Base-by-base conservation (phyloP, 2,888 invertebrate species). In the Epinotia bilunana region DNA sequence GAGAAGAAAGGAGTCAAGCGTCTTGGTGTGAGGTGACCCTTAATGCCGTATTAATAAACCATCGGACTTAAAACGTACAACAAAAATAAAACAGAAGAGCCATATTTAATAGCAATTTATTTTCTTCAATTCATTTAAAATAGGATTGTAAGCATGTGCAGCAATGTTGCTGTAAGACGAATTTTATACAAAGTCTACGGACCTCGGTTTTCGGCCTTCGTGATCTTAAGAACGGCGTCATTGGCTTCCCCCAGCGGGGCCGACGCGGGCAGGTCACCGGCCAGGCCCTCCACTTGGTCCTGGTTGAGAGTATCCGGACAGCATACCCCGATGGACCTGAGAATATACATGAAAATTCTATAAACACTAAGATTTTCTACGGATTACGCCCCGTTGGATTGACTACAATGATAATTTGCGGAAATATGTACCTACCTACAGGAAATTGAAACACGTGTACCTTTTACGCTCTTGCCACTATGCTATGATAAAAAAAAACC, bases 321-420 rank as follows among this genome's bases (percentile, higher is more conserved):
- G 83, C 97, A 97, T 18, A 96, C 95, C n/a, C 97, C 97, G 72
- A 97, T 95, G 57, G 95, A 82, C 46, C 89, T 88, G 71, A 2
- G 7, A 49, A 55, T 4, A n/a, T 13, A 7, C 11, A 33, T 2
- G 33, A 55, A 55, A 7, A 18, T 6, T 55, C 2, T 46, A 13
- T 12, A 46, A 13, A 13, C 13, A 46, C 46, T 39, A 7, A 13
- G 46, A 46, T 46, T 46, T 13, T 46, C 13, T 13, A 46, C 4
- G 12, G 46, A 46, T 46, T 13, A 46, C 46, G 46, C 46, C 13
- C 46, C 46, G 12, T 43, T 7, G 7, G 23, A 28, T 28, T 28
- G 23, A 28, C 3, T 33, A 7, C 7, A 33, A 33, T 33, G 33
- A 33, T 33, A 33, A 5, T 7, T 33, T 6, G 7, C 6, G 33